Evolutionary conservation across 2,113 vertebrate genomes (phyloP), one percentile per base, ranked within the genome.

Genomic region (Salvelinus namaycush): DNA sequence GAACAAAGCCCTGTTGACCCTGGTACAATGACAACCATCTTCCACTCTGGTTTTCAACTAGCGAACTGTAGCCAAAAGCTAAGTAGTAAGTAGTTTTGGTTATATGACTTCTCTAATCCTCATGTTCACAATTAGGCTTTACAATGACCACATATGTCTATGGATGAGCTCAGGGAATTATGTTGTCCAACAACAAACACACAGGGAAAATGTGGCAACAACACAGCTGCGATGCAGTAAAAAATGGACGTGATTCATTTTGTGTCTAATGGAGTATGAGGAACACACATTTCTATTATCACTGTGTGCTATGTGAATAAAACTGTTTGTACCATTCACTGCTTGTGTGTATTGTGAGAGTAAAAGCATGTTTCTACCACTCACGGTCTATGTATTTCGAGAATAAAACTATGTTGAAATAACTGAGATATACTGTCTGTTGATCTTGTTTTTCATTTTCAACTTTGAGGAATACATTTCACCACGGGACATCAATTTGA

Each of bases 21-120:
- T 76, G 48, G 75, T 66, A 39, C 29, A 70, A 22, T 31, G 77
- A 68, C 49, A 73, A n/a, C 2, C 16, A 16, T 62, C n/a, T 2
- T 62, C 18, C 16, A 5, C 59, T 18, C 12, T 54, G 3, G 18
- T 62, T 62, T 62, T 57, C 18, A 57, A 57, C 54, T 57, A 57
- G 54, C 13, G 2, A 62, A 62, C 16, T 13, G 59, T 9, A 62
- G 5, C 59, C 2, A 62, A 16, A 62, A 62, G 59, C 59, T 22
- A 22, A 62, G n/a, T 20, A n/a, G 20, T 62, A 62, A 62, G 59
- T n/a, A 2, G 27, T 54, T 20, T 44, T 70, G 71, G 84, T 12
- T 82, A 72, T 39, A 14, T 73, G 57, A 73, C 18, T 62, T 74
- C 44, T 76, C 27, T 72, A 70, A 84, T 79, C 44, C 75, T 70